Base-by-base conservation (phyloP, 2,888 invertebrate genomes). In the Helicoverpa assulta region DNA sequence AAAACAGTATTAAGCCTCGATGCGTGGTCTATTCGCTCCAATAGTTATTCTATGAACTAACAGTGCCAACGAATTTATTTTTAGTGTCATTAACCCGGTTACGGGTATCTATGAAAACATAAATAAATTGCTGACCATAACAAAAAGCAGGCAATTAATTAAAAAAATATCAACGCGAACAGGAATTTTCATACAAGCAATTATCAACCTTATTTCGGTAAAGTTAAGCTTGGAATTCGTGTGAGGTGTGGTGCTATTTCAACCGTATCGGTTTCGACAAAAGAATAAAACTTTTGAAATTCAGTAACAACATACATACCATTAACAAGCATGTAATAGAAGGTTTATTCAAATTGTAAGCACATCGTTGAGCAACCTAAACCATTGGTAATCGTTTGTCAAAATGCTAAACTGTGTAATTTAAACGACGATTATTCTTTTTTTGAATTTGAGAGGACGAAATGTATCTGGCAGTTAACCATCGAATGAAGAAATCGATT, bases 141-240 rank as follows among this genome's bases (percentile, higher is more conserved):
- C 89, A 92, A 93, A 91, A 91, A 90, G 78, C 89, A 85, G 81
- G 84, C 91, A 93, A 93, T 92, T 93, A 93, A 92, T 92, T 92
- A 86, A 89, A 92, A 91, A 92, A 90, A 91, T 89, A 86, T 85
- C 86, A 52, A 65, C 67, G 50, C 19, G 56, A 54, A 77, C 60
- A 58, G 26, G 8, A 5, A 55, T 53, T 7, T 12, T 6, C 4
- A 18, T 2, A 6, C 54, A 74, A 66, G 1, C 37, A n/a, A 86
- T 67, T 83, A 59, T 78, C 4, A 26, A 82, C 69, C 60, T 67
- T 88, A 64, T 43, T 0, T 0, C 0, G 0, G 12, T 18, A 18
- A 5, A 0, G 0, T 47, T 81, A 80, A 54, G 64, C 55, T 56
- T 59, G 6, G 29, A 58, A 58, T 85, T 84, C 65, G 51, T 29